Conservation (phyloP, 2,888 invertebrate species). For the Hemithea aestivaria region DNA sequence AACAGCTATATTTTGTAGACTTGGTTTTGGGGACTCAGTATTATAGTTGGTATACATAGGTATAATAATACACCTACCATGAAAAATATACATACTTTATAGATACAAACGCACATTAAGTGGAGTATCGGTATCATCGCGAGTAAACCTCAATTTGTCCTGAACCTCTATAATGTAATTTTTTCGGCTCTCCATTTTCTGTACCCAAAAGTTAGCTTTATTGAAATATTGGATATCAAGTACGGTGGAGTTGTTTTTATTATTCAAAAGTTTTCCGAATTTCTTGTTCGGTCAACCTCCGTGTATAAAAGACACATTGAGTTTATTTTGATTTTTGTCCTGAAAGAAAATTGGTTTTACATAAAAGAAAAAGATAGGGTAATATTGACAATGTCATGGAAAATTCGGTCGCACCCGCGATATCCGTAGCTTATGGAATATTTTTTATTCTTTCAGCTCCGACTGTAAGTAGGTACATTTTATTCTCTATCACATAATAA, state of each 20-base stretch:
- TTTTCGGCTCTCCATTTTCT: slow-evolving; percentile 69
- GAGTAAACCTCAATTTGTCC: slow-evolving; percentile 57
- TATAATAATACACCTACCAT: too few relatives aligned
- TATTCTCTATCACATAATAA: slow-evolving; percentile 14
- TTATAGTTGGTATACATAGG: too few relatives aligned
- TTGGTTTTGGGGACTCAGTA: too few relatives aligned
- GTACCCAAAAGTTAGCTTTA: slow-evolving; percentile 66
- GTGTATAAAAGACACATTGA: slow-evolving; percentile 47
- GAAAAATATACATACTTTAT: slow-evolving; percentile 8
- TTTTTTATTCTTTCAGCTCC: slow-evolving; percentile 26
- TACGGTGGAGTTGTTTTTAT: slow-evolving; percentile 68
- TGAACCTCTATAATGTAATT: slow-evolving; percentile 72
- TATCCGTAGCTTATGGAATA: slow-evolving; percentile 30
- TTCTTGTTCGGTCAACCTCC: slow-evolving; percentile 39
- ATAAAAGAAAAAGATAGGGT: slow-evolving; percentile 42
- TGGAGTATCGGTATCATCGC: slow-evolving; percentile 33
- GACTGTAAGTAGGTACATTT: slow-evolving; percentile 11
- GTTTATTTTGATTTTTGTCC: slow-evolving; percentile 56
- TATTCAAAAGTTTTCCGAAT: slow-evolving; percentile 60
- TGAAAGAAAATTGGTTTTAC: slow-evolving; percentile 45
- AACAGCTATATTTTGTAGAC: too few relatives aligned
- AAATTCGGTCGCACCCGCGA: slow-evolving; percentile 35
- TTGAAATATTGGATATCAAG: slow-evolving; percentile 77
- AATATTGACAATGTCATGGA: slow-evolving; percentile 40
- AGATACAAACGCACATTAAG: too few relatives aligned